Evolutionary conservation across 1,140 invertebrate genomes (phyloP).

Genomic region (Odontomachus brunneus): DNA sequence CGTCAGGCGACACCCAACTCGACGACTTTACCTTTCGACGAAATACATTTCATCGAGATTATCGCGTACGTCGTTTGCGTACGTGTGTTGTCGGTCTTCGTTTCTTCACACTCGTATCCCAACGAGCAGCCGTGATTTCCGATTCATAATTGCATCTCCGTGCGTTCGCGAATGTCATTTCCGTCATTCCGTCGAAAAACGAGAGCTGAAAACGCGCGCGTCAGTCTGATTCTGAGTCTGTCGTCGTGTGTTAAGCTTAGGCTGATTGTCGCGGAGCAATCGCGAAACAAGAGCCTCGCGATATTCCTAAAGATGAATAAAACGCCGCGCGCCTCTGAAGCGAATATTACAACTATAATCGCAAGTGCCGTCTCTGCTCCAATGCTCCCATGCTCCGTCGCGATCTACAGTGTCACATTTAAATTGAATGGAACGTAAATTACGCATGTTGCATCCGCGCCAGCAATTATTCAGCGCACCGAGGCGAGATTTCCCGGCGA

Average conservation of each 20-base stretch:
- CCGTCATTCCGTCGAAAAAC: too few relatives aligned
- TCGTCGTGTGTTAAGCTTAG: not conserved
- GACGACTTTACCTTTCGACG: not conserved
- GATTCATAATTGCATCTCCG: not conserved
- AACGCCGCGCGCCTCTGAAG: not conserved
- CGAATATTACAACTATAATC: not conserved
- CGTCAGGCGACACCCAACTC: constrained; percentile 17
- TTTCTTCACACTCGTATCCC: not conserved
- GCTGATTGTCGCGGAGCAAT: not conserved
- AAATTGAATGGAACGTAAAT: constrained; percentile 40
- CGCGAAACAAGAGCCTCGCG: too few relatives aligned
- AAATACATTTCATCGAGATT: not conserved
- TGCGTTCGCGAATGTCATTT: not conserved
- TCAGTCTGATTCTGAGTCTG: not conserved
- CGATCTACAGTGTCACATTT: constrained; percentile 10
- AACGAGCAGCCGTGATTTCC: not conserved
- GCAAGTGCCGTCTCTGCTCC: not conserved
- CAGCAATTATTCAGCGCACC: constrained; percentile 27
- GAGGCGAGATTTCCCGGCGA: not conserved
- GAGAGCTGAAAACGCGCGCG: not conserved
- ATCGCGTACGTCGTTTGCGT: constrained; percentile 15
- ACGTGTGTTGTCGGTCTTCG: not conserved
- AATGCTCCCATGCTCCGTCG: not conserved
- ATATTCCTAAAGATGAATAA: not conserved
- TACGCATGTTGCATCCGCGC: constrained; percentile 33